Evolutionary conservation across 2,113 vertebrate genomes (phyloP).

Genomic region (Mionectes macconnelli): DNA sequence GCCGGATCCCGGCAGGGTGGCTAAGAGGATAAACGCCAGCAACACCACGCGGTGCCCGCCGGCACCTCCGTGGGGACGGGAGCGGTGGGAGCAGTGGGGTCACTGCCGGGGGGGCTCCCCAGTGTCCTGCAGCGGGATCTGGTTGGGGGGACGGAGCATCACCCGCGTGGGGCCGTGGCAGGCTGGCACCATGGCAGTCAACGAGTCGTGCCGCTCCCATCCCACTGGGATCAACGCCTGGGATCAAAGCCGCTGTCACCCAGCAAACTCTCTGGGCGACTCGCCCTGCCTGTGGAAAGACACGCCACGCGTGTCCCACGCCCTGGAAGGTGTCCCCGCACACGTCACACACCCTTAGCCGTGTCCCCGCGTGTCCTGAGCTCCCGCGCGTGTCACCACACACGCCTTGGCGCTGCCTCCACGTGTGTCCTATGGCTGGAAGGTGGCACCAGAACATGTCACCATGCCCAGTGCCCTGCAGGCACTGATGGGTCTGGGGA

Average conservation of each 20-base stretch:
- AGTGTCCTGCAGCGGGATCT: rapidly evolving
- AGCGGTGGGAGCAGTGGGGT: neutral
- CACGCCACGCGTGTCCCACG: rapidly evolving
- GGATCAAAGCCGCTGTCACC: no score
- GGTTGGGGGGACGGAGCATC: neutral
- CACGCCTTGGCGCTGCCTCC: neutral
- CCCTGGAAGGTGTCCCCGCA: neutral
- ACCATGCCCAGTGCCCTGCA: neutral
- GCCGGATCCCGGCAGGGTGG: neutral
- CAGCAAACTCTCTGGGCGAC: no score
- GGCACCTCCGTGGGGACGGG: neutral
- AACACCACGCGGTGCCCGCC: rapidly evolving
- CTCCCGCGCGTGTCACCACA: neutral
- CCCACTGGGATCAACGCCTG: neutral
- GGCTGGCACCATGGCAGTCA: rapidly evolving
- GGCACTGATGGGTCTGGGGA: neutral
- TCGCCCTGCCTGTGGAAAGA: neutral
- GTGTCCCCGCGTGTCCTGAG: neutral
- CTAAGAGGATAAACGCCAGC: conserved; percentile 49
- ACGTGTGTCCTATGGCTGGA: rapidly evolving
- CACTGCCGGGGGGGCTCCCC: neutral
- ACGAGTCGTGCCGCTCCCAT: rapidly evolving
- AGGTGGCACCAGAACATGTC: neutral
- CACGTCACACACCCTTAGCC: neutral
- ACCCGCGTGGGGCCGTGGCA: rapidly evolving